Evolutionary conservation across 2,888 invertebrate genomes (phyloP), one percentile per base, ranked within the genome.

Genomic region (Rhodophaea formosa): DNA sequence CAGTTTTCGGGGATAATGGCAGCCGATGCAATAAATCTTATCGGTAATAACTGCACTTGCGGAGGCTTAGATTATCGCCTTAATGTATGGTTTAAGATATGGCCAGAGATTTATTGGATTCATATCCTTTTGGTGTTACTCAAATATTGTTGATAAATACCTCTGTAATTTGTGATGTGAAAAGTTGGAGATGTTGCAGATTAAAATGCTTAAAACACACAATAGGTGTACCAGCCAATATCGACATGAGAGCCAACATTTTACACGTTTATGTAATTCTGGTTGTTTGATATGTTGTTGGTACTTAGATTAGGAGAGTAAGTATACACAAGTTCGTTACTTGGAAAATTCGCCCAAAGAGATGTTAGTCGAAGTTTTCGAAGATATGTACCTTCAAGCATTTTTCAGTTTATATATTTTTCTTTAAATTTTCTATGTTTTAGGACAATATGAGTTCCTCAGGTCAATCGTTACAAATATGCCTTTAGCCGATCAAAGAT

Each of bases 41-140:
- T 77, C 71, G 77, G 78, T 90, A 88, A 89, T 89, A 88, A 88
- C 86, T 83, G 89, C 87, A 89, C 83, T 88, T 83, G 85, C 77
- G 72, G 77, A 79, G 77, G 79, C 77, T 80, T 70, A 81, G 81
- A 79, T 84, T 83, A 84, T 85, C 82, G 73, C 72, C 72, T 67
- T 82, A 84, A 85, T 84, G 74, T 75, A 75, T 76, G 76, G 82
- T 71, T 77, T 74, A 76, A 70, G 74, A 76, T 79, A 78, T 76
- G 75, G 68, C 67, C 62, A 67, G 72, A 84, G 85, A 88, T 88
- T 87, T 88, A 88, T 85, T 72, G 67, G 56, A 47, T 51, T 57
- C 60, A 49, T 49, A 56, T 56, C 56, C 56, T 42, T 49, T 56
- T 56, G 14, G 29, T 42, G 49, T 56, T 42, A 35, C 14, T 45